Evolutionary conservation across 2,113 vertebrate genomes (phyloP), one percentile per base, ranked within the genome.

Genomic region (Actinemys pallida): DNA sequence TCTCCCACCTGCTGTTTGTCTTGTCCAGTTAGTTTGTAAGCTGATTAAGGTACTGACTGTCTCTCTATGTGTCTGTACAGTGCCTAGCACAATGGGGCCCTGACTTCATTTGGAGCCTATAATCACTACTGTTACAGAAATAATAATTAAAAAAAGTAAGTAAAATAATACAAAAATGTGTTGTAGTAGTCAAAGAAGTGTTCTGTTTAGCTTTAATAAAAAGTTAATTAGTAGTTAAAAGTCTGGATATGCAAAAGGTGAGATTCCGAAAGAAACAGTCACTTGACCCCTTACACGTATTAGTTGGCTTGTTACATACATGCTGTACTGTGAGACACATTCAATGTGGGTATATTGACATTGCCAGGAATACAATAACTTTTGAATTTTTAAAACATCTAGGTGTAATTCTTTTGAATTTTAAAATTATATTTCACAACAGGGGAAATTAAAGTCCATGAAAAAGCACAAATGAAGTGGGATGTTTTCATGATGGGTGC

Each of bases 341-440:
- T 69, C 62, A 69, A 20, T 20, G 0, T 1, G 45, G 59, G 62
- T 84, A 81, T 52, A 5, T 0, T 0, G 12, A 19, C 24, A 54
- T 86, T 19, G 80, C 59, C 83, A 10, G 62, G 62, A 39, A 69
- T n/a, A 69, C 35, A n/a, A 35, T 22, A n/a, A 39, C 17, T 72
- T 39, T 10, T 8, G 65, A n/a, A 5, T 72, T 72, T 72, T 20
- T 72, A 39, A 72, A n/a, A 72, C n/a, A n/a, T 72, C n/a, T 39
- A 17, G 65, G 31, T 39, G 65, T 39, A 20, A 39, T 72, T 96
- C 96, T 95, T 97, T 97, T 96, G 65, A 29, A 45, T 80, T 3
- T 1, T 90, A 39, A 47, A 2, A 72, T 72, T n/a, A 10, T 39
- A 39, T 72, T 72, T 72, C 65, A 72, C n/a, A 72, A 72, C 62